These are phyloP conservation scores for Drosophila suzukii DNA, from an alignment of 1,140 invertebrate genomes.

Conservation along the genomic window DNA sequence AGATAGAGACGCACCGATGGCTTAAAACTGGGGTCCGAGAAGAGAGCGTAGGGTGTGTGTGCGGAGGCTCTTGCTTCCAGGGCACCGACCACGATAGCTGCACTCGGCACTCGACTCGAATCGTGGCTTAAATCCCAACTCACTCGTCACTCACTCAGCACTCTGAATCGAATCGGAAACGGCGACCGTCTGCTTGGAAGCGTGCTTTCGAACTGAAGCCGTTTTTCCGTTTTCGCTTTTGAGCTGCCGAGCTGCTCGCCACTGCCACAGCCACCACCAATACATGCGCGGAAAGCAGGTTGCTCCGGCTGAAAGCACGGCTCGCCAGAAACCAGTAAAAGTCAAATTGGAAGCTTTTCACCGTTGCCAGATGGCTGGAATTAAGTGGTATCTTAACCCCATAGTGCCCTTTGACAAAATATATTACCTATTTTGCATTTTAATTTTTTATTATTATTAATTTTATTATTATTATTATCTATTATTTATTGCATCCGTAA, in stretches of 20 bases:
- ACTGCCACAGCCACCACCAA: constrained; percentile 30
- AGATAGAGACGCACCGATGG: constrained; percentile 50
- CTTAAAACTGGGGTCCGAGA: constrained; percentile 21
- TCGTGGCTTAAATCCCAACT: constrained; percentile 34
- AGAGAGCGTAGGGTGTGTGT: constrained; percentile 40
- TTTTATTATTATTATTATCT: no score
- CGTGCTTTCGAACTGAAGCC: constrained; percentile 61
- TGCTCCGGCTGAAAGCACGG: constrained; percentile 58
- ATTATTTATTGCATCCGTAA: no score
- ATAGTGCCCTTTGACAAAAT: no score
- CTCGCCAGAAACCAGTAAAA: background rate
- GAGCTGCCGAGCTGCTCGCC: constrained; percentile 9
- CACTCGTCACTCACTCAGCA: constrained; percentile 21
- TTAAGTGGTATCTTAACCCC: background rate
- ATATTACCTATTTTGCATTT: no score
- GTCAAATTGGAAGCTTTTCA: background rate
- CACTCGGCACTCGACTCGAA: constrained; percentile 35
- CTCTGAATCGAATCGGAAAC: background rate
- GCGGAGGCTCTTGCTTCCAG: constrained; percentile 30
- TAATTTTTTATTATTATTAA: no score
- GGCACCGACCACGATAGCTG: constrained; percentile 37
- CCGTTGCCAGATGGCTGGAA: background rate
- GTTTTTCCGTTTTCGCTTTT: constrained; percentile 26
- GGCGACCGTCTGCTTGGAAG: constrained; percentile 58
- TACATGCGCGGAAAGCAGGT: constrained; percentile 38